Evolutionary conservation across 2,113 vertebrate species (phyloP).

Genomic region (Atherinomorus stipes): DNA sequence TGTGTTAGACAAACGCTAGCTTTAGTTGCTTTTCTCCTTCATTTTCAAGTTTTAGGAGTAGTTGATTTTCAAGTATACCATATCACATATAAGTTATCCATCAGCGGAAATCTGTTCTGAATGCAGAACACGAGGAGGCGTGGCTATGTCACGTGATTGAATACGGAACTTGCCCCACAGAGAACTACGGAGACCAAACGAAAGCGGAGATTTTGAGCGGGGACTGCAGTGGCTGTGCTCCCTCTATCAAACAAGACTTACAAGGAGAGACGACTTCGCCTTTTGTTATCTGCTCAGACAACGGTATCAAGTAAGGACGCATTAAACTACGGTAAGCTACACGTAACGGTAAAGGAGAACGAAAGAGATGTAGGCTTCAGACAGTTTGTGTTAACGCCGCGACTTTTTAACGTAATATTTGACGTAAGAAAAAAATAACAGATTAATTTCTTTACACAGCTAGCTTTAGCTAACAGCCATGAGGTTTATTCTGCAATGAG

Average conservation of each 20-base stretch:
- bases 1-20: too few relatives aligned
- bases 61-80: too few relatives aligned
- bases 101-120: neutral
- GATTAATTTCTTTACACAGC: neutral
- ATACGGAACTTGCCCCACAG: slow-evolving; percentile 57
- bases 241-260: neutral
- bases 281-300: neutral
- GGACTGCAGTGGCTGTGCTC: neutral
- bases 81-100: too few relatives aligned
- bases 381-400: neutral
- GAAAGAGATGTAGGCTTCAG: too few relatives aligned
- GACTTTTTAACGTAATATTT: slow-evolving; percentile 36
- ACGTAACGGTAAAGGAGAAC: neutral
- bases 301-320: slow-evolving; percentile 20
- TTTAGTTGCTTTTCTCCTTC: too few relatives aligned
- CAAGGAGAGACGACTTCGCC: neutral
- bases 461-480: neutral
- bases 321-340: slow-evolving; percentile 53
- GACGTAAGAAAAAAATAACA: neutral
- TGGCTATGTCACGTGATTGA: slow-evolving; percentile 57
- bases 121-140: neutral
- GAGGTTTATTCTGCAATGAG: neutral
- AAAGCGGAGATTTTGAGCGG: slow-evolving; percentile 38
- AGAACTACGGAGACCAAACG: slow-evolving; percentile 16
- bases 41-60: too few relatives aligned